Base-by-base conservation (phyloP, 2,113 vertebrate species). In the Labeo catla region DNA sequence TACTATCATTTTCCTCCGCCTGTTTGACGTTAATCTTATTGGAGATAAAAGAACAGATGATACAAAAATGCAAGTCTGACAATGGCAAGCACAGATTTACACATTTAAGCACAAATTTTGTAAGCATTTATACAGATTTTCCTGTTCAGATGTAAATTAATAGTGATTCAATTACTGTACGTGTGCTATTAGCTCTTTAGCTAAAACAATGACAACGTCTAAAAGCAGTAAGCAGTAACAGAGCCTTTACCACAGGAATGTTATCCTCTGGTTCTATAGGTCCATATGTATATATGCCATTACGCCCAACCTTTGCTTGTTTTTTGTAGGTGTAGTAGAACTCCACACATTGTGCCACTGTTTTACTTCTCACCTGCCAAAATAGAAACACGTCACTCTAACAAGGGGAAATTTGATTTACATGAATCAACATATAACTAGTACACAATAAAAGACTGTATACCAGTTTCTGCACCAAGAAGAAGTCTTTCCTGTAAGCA, bases 271-370 rank as follows among this genome's bases (percentile, higher is more conserved):
- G 90, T 1, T 97, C 95, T 49, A 95, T 90, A 47, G 98, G 97
- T 8, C 98, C 98, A 2, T 96, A 99, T 84, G 95, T 96, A 34
- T 97, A 92, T 23, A 94, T 95, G 80, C 98, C 97, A 0, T 95
- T 97, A 54, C 97, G 97, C 65, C 96, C 96, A 7, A 98, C 96
- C 92, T 98, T 99, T 91, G 97, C 96, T 91, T 98, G 98, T 89
- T 98, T 99, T 93, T 99, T 99, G 90, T 97, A 98, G 0, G 98
- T 98, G 90, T 99, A 99, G 92, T 99, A 99, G 91, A 98, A 99
- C 90, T 99, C 98, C 49, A 99, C 98, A 39, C 98, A 99, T 89
- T 99, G 98, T 34, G 97, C 95, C 94, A 99, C 96, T 0, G 97
- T 97, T 94, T 99, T 99, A 83, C 96, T 98, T 93, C 94, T 97